Base-by-base conservation (phyloP, 2,888 invertebrate genomes). In the Drosophila kanekoi region DNA sequence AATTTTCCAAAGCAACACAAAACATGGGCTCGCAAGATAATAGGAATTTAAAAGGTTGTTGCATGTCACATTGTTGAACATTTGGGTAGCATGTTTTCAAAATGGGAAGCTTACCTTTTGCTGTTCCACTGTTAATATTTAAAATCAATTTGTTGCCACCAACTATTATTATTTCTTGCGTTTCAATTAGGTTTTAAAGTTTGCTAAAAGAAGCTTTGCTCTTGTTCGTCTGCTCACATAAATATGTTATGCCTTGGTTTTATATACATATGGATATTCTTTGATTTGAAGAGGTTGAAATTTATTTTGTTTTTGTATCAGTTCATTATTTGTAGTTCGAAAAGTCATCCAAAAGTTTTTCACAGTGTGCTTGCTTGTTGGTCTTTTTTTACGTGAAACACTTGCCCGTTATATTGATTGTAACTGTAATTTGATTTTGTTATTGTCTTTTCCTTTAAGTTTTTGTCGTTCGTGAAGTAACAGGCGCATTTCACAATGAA, bases 401-500 rank as follows among this genome's bases (percentile, higher is more conserved):
- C 28, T 35, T 16, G 0, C 10, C 11, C 10, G 40, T 20, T 40
- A 4, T 16, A 44, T 6, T 14, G 13, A 4, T 23, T 14, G 16
- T 32, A 44, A 44, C 20, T n/a, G n/a, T 10, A 4, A 13, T 23
- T 32, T n/a, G 0, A 80, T 60, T 67, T 18, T 18, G 1, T 18
- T 18, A 18, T 18, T 18, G 18, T 18, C 2, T 18, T 18, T 18
- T 18, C 18, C 18, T 18, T 18, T 1, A 1, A 18, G 18, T 18
- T 16, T 18, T n/a, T 37, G 48, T n/a, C 58, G 32, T 16, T 37
- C 59, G 5, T 13, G 61, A n/a, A n/a, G n/a, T n/a, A n/a, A n/a
- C n/a, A n/a, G n/a, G n/a, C n/a, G n/a, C n/a, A n/a, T n/a, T n/a
- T n/a, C n/a, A 10, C 23, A 48, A 2, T 1, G 18, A 18, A 18